Percentiles rank a stretch among this genome's conserved stretches.
phyloP scores from a whole-genome alignment of 2,888 invertebrate genomes.

The Tromatobia lineatoria region DNA sequence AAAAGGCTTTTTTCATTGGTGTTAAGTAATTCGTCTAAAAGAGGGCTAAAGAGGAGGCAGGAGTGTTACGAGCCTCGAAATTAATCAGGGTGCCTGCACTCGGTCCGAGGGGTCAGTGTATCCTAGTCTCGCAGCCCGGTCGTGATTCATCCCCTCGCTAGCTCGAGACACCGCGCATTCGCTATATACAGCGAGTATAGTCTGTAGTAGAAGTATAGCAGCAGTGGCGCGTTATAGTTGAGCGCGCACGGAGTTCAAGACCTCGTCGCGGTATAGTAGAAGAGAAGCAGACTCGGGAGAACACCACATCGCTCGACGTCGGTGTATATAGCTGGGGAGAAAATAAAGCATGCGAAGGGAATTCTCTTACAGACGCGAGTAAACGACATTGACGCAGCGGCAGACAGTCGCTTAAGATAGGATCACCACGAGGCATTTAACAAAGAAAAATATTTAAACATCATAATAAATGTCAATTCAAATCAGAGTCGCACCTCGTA shows the following conservation, averaged over 20 bases:
- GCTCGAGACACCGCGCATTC: conserved; percentile 44
- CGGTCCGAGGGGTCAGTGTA: conserved; percentile 55
- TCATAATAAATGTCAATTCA: background rate
- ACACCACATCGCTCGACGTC: conserved; percentile 21
- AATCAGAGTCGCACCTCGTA: background rate
- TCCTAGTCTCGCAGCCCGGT: conserved; percentile 53
- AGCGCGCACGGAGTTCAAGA: conserved; percentile 65
- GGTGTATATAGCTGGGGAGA: conserved; percentile 48
- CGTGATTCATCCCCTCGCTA: conserved; percentile 66
- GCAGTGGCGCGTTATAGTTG: conserved; percentile 58
- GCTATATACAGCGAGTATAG: background rate
- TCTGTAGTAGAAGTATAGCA: conserved; percentile 27
- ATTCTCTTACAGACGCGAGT: background rate
- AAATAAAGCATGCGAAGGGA: conserved; percentile 38
- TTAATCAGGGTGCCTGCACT: conserved; percentile 59
- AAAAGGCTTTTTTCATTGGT: background rate
- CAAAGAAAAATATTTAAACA: background rate
- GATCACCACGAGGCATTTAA: background rate
- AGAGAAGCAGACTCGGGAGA: conserved; percentile 24
- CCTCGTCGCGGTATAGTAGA: conserved; percentile 51
- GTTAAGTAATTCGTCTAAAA: background rate
- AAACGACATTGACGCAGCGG: background rate
- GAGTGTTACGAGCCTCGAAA: conserved; percentile 30
- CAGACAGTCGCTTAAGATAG: conserved; percentile 12
- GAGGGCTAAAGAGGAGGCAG: background rate